Conservation (phyloP, 2,888 invertebrate species). For the Creontiades dilutus region DNA sequence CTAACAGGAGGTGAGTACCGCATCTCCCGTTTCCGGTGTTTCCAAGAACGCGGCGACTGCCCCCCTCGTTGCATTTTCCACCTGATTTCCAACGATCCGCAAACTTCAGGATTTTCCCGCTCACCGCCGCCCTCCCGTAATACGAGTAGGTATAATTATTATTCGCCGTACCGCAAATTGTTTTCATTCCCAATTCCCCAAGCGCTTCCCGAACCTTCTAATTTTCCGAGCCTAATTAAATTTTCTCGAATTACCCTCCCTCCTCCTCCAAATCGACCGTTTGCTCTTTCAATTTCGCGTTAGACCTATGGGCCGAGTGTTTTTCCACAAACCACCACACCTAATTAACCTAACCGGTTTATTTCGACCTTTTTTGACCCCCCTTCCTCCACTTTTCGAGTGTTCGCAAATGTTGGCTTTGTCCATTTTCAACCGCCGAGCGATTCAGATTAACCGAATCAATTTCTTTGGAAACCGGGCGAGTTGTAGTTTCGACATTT, state of each 20-base stretch:
- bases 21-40: too few relatives aligned
- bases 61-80: too few relatives aligned
- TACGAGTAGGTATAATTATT: too few relatives aligned
- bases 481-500: not conserved
- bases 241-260: slow-evolving; percentile 4
- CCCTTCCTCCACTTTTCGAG: not conserved
- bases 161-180: too few relatives aligned
- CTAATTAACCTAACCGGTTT: slow-evolving; percentile 12
- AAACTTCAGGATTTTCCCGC: too few relatives aligned
- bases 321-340: slow-evolving; percentile 3
- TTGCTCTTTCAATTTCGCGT: slow-evolving; percentile 9
- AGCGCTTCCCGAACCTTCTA: not conserved
- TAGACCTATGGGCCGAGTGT: not conserved
- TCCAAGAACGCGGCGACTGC: too few relatives aligned
- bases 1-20: too few relatives aligned
- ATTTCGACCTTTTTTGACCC: not conserved
- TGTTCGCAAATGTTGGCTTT: not conserved
- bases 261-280: not conserved
- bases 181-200: too few relatives aligned
- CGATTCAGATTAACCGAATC: not conserved
- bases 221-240: slow-evolving; percentile 12
- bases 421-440: not conserved
- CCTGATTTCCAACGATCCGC: too few relatives aligned
- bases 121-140: too few relatives aligned
- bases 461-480: not conserved